Conservation (phyloP, 1,140 invertebrate genomes). For the Meloidogyne chitwoodi region DNA sequence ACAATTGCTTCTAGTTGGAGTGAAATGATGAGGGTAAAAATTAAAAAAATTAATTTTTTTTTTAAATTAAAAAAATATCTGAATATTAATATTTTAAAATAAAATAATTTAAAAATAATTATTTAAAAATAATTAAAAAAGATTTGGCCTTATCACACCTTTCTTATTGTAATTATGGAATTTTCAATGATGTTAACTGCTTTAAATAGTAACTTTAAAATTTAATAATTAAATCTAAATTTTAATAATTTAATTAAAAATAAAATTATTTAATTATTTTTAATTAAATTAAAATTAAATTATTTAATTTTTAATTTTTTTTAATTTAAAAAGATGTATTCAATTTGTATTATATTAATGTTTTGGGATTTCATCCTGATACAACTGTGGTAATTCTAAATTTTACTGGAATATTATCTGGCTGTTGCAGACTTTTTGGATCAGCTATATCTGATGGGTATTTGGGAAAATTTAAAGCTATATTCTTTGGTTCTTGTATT, state of each 20-base stretch:
- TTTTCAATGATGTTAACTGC: slow-evolving; percentile 15
- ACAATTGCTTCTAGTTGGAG: neutral
- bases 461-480: slow-evolving; percentile 68
- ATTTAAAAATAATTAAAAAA: too few relatives aligned
- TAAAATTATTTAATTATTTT: neutral
- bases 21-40: neutral
- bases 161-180: slow-evolving; percentile 35
- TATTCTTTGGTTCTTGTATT: slow-evolving; percentile 13
- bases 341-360: slow-evolving; percentile 72
- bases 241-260: neutral
- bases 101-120: too few relatives aligned
- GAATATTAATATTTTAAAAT: too few relatives aligned
- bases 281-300: neutral
- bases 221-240: neutral
- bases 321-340: slow-evolving; percentile 66
- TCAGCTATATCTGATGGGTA: slow-evolving; percentile 62
- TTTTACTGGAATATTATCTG: slow-evolving; percentile 61
- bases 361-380: slow-evolving; percentile 68
- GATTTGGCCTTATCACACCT: slow-evolving; percentile 33
- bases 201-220: neutral
- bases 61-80: neutral
- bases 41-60: neutral
- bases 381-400: slow-evolving; percentile 77
- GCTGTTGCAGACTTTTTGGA: slow-evolving; percentile 79
- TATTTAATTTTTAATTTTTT: neutral